Evolutionary conservation across 2,113 vertebrate genomes (phyloP).

Genomic region (Hymenochirus boettgeri): DNA sequence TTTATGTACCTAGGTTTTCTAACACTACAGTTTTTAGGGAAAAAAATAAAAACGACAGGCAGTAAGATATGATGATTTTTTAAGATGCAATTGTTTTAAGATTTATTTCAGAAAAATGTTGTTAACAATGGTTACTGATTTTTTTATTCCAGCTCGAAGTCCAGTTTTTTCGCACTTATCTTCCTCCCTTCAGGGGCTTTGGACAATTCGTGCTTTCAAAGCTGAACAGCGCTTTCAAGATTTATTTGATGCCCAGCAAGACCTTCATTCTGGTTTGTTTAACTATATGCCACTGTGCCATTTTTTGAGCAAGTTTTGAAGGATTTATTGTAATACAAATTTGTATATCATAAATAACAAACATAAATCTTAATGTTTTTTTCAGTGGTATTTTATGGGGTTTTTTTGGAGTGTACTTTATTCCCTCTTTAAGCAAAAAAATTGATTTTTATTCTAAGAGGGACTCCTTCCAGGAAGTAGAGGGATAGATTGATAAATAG

Average conservation of each 20-base stretch:
- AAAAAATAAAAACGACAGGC: background rate
- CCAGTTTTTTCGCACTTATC: constrained; percentile 93
- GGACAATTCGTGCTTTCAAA: constrained; percentile 86
- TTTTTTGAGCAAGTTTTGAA: background rate
- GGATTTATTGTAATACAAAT: background rate
- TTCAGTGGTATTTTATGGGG: no score
- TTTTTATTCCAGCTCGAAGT: constrained; percentile 74
- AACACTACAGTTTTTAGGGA: no score
- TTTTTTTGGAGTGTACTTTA: no score
- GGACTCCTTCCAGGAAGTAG: no score
- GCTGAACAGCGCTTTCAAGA: constrained; percentile 82
- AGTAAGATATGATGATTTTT: background rate
- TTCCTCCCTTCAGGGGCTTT: constrained; percentile 87
- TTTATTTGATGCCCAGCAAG: constrained; percentile 85
- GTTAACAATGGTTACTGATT: constrained; percentile 3
- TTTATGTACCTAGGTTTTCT: no score
- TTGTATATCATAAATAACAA: background rate
- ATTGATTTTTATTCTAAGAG: no score
- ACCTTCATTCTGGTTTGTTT: constrained; percentile 85
- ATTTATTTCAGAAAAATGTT: background rate
- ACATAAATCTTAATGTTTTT: no score
- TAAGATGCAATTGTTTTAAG: background rate
- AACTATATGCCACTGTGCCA: background rate
- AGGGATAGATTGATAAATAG: no score
- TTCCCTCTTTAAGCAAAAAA: no score